Conservation (phyloP, 2,888 invertebrate species). For the Hydropsyche betteni region DNA sequence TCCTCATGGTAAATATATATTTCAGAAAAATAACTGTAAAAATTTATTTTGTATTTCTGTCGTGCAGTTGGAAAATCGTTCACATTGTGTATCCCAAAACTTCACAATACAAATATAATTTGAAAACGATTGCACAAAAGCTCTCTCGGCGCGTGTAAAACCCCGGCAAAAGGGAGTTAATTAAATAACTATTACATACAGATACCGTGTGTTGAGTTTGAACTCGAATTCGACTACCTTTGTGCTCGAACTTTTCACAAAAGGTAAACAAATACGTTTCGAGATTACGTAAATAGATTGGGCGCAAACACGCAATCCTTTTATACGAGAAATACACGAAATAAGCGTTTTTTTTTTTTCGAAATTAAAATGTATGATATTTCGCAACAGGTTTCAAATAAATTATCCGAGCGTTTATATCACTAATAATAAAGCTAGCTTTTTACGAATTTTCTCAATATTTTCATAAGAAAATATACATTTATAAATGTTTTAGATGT, state of each 20-base stretch:
- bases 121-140: constrained; percentile 48
- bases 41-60: too few relatives aligned
- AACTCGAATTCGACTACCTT: constrained; percentile 27
- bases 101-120: constrained; percentile 42
- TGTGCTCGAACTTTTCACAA: constrained; percentile 31
- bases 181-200: constrained; percentile 45
- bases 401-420: too few relatives aligned
- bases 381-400: too few relatives aligned
- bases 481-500: constrained; percentile 30
- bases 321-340: background rate
- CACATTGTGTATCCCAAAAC: background rate
- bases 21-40: too few relatives aligned
- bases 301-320: background rate
- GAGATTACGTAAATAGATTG: constrained; percentile 31
- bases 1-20: too few relatives aligned
- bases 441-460: background rate
- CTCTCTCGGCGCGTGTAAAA: constrained; percentile 44
- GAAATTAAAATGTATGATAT: too few relatives aligned
- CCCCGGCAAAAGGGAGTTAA: constrained; percentile 45
- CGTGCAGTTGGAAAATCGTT: too few relatives aligned
- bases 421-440: too few relatives aligned
- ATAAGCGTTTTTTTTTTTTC: background rate
- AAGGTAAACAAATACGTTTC: constrained; percentile 30
- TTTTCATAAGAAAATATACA: background rate
- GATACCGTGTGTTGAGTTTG: constrained; percentile 6